phyloP scores from a whole-genome alignment of 30 jellyfish, hydroid and myxozoan genomes.

The Hydractinia echinata region DNA sequence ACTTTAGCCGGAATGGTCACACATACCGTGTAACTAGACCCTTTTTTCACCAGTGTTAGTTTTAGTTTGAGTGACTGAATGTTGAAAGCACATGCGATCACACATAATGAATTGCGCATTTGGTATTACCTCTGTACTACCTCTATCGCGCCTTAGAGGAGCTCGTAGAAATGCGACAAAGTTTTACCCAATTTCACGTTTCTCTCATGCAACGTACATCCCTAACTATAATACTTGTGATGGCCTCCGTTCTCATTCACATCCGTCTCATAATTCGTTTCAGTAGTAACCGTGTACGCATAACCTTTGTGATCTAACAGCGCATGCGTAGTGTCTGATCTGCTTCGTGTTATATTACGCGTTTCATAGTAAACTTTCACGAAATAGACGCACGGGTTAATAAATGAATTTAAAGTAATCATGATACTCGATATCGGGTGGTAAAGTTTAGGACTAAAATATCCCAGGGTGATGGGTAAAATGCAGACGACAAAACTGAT shows the following conservation, averaged over 20 bases:
- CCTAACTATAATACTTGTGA: neutral
- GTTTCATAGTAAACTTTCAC: slow-evolving; percentile 30
- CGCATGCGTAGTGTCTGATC: slow-evolving; percentile 40
- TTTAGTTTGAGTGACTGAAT: too few relatives aligned
- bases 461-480: slow-evolving; percentile 28
- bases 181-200: too few relatives aligned
- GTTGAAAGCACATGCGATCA: too few relatives aligned
- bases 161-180: too few relatives aligned
- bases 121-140: too few relatives aligned
- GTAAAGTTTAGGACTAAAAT: slow-evolving; percentile 26
- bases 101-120: too few relatives aligned
- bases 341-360: slow-evolving; percentile 32
- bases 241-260: slow-evolving; percentile 2
- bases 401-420: slow-evolving; percentile 32
- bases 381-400: slow-evolving; percentile 41
- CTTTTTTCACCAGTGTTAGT: too few relatives aligned
- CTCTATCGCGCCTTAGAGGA: too few relatives aligned
- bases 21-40: too few relatives aligned
- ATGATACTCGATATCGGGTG: slow-evolving; percentile 25
- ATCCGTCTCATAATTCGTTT: neutral
- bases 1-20: too few relatives aligned
- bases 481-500: slow-evolving; percentile 37
- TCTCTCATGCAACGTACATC: too few relatives aligned
- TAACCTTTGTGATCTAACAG: slow-evolving; percentile 24
- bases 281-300: slow-evolving; percentile 19